Conservation (phyloP, 1,140 invertebrate species). For the Neodiprion fabricii region DNA sequence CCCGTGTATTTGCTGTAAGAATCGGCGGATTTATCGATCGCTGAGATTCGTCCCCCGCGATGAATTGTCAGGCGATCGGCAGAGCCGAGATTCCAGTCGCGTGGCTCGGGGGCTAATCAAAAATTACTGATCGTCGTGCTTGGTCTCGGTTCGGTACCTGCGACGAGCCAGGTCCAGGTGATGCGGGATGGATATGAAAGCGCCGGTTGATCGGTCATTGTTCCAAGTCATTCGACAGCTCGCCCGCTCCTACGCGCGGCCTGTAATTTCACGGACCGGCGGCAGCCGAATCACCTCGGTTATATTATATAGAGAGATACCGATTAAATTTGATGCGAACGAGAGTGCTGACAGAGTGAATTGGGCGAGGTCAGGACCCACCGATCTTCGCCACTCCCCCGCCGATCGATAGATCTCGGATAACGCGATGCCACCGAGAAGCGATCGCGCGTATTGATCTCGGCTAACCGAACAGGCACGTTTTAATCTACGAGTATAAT, state of each 20-base stretch:
- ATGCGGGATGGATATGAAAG: no score
- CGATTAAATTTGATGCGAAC: conserved; percentile 5
- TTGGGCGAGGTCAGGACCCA: not conserved
- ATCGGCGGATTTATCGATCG: no score
- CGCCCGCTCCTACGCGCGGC: not conserved
- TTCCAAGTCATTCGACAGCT: not conserved
- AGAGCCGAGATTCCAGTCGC: no score
- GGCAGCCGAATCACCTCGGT: no score
- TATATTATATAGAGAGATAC: not conserved
- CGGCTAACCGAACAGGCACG: no score
- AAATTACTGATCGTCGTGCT: not conserved
- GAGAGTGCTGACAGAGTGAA: conserved; percentile 6
- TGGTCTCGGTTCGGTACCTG: no score
- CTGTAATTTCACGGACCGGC: not conserved
- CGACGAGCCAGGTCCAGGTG: no score
- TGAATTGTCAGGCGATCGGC: no score
- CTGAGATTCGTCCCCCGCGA: no score
- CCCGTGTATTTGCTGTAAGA: no score
- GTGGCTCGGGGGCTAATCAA: not conserved
- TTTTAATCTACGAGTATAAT: no score
- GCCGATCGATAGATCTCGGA: not conserved
- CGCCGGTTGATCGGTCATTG: not conserved
- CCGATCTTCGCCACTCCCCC: not conserved
- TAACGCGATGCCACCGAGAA: conserved; percentile 1
- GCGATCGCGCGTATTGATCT: not conserved